Base-by-base conservation (phyloP, 2,888 invertebrate genomes). In the Drosophila parthenogenetica region DNA sequence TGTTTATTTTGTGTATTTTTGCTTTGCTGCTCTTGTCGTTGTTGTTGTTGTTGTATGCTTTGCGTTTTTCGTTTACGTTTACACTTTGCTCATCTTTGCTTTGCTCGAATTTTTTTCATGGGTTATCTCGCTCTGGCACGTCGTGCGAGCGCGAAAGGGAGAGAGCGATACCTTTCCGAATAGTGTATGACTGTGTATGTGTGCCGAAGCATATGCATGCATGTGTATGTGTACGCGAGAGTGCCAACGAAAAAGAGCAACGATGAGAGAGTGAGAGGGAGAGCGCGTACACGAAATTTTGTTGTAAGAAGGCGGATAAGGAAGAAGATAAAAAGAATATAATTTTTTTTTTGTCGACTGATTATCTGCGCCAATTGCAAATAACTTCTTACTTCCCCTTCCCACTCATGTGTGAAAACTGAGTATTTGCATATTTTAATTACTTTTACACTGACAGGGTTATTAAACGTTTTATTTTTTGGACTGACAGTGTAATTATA, bases 91-190 rank as follows among this genome's bases (percentile, higher is more conserved):
- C 87, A 77, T 79, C 77, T 86, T 79, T 81, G 69, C 76, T 78
- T 79, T 88, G 79, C 83, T 73, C 81, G 73, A 81, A 69, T 83
- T 79, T 83, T 79, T 79, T 76, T 35, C 35, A 81, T 90, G 90
- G 90, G 89, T 90, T 90, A 91, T 91, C 90, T 90, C 90, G 90
- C 90, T 90, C 90, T 90, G 81, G 74, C 84, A 73, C 80, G 50
- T 25, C 51, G 54, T 55, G 60, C 53, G 14, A 70, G 80, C 67
- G 84, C 66, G 69, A 88, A 68, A 83, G 84, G 64, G 87, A 81
- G 72, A 68, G 84, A 70, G 62, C 64, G 55, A 63, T 59, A 62
- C 55, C 58, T 48, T 16, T 25, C 61, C 55, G 58, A 39, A 53
- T 57, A 55, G 62, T 57, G 62, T 29, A 8, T 29, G 8, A 29